Base-by-base conservation (phyloP, 2,888 invertebrate genomes). In the Athalia circularis region DNA sequence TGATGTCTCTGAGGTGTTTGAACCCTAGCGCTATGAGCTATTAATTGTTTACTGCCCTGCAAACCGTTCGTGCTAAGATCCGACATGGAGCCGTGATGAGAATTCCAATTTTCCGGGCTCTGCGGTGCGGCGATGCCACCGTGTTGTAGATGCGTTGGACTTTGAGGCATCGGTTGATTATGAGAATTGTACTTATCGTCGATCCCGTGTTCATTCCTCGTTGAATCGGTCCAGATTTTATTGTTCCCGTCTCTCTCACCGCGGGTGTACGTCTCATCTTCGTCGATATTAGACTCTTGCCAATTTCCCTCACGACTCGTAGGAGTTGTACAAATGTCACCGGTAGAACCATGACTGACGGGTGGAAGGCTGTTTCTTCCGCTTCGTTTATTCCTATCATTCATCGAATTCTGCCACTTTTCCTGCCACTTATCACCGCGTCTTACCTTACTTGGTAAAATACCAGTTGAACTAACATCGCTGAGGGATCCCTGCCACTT, bases 1-100 rank as follows among this genome's bases (percentile, higher is more conserved):
- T 95, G 94, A 88, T 95, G 95, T 78, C 95, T 92, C 89, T 96
- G 95, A 9, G 95, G 95, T 65, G 95, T 94, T 86, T 94, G 93
- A 45, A 96, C 95, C 79, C 95, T 91, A 52, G 95, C 94, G 85
- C 95, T 95, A 86, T 95, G 96, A 64, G 94, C 95, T 81, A 96
- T 95, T 80, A 94, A 91, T 86, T 94, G 95, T 82, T 91, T 90
- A 79, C 89, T 90, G 7, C 86, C 85, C 45, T 86, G 84, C 2
- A 83, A 77, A n/a, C 85, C 84, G 6, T 87, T 87, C 11, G 84
- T 79, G 57, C 88, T 88, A 15, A 88, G 86, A 65, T 89, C 89
- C 5, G 87, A 87, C 87, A 88, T 87, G 11, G 88, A 88, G n/a
- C 87, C 87, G 45, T 87, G 87, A 29, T 86, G 82, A 57, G 85